Percentiles rank a stretch among this genome's conserved stretches.
These are phyloP conservation scores for Perizoma flavofasciatum DNA, from an alignment of 2,888 invertebrate species.

Conservation along the genomic window DNA sequence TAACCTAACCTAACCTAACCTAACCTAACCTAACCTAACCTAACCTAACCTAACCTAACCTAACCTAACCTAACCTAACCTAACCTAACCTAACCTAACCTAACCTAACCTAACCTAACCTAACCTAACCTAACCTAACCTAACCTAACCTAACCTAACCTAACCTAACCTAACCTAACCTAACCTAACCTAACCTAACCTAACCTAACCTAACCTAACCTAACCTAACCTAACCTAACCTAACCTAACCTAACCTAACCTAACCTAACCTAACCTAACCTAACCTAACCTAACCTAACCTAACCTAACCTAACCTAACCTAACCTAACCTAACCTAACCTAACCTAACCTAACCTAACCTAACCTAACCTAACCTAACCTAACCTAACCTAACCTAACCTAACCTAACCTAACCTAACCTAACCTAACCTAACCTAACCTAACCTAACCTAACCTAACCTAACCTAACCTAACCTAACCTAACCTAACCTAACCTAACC, in stretches of 20 bases:
- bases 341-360: conserved; percentile 1
- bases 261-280: conserved; percentile 1
- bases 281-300: conserved; percentile 1
- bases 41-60: conserved; percentile 1
- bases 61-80: conserved; percentile 1
- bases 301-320: conserved; percentile 1
- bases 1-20: conserved; percentile 1
- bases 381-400: conserved; percentile 1
- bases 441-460: conserved; percentile 1
- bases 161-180: conserved; percentile 1
- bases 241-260: conserved; percentile 1
- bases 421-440: conserved; percentile 1
- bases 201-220: conserved; percentile 1
- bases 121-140: conserved; percentile 1
- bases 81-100: conserved; percentile 1
- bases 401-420: conserved; percentile 1
- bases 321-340: conserved; percentile 1
- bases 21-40: conserved; percentile 1
- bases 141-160: conserved; percentile 1
- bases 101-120: conserved; percentile 1
- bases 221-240: conserved; percentile 1
- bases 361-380: conserved; percentile 1
- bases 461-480: conserved; percentile 1
- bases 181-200: conserved; percentile 1
- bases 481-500: conserved; percentile 1